Percentiles rank a stretch among this genome's conserved stretches.
Evolutionary conservation across 2,113 vertebrate species (phyloP).

Genomic region (Xiphophorus hellerii): DNA sequence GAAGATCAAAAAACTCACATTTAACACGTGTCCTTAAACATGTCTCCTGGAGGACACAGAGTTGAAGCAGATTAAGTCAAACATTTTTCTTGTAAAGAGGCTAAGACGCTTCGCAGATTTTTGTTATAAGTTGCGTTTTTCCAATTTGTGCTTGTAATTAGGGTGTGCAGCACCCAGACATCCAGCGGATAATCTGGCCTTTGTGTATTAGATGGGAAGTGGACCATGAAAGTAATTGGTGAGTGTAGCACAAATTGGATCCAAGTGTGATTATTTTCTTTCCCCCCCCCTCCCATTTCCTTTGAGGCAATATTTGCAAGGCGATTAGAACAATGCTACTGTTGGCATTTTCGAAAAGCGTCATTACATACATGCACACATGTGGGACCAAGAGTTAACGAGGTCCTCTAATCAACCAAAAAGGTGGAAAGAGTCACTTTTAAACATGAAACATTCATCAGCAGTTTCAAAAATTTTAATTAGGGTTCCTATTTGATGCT

Average conservation of each 20-base stretch:
- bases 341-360: slow-evolving; percentile 65
- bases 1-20: slow-evolving; percentile 30
- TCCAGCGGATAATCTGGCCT: slow-evolving; percentile 79
- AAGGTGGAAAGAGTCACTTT: slow-evolving; percentile 9
- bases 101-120: slow-evolving; percentile 46
- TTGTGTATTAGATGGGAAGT: slow-evolving; percentile 77
- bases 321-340: slow-evolving; percentile 75
- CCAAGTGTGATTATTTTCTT: slow-evolving; percentile 74
- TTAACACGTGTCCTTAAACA: slow-evolving; percentile 38
- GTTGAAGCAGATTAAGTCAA: slow-evolving; percentile 58
- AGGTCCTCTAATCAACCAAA: slow-evolving; percentile 59
- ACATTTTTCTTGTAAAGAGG: slow-evolving; percentile 58
- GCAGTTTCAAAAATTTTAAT: slow-evolving; percentile 54
- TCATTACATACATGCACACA: slow-evolving; percentile 54
- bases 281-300: slow-evolving; percentile 26
- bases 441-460: slow-evolving; percentile 45
- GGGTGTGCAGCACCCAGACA: slow-evolving; percentile 70
- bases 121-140: slow-evolving; percentile 71
- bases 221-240: slow-evolving; percentile 83
- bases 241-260: slow-evolving; percentile 83
- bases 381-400: slow-evolving; percentile 61
- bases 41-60: slow-evolving; percentile 43
- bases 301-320: slow-evolving; percentile 76
- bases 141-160: slow-evolving; percentile 81
- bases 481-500: slow-evolving; percentile 44